Evolutionary conservation across 2,797 vertebrate species (phyloP).

Genomic region (Rhabdomys pumilio): DNA sequence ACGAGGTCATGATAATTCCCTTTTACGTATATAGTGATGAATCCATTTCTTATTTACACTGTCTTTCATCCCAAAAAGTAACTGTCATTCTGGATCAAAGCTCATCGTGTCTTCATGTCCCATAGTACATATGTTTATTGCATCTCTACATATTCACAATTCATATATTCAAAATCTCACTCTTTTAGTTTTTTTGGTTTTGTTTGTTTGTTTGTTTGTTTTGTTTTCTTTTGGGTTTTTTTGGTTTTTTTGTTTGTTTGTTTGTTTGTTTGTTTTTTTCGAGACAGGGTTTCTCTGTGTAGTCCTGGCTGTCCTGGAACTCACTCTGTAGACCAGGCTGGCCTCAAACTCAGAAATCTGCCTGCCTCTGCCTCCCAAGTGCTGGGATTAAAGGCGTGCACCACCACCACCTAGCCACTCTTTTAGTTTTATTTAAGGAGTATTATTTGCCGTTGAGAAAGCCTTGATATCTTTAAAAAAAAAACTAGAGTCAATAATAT

Average conservation of each 20-base stretch:
- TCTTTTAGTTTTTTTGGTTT: neutral
- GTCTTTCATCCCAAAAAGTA: neutral
- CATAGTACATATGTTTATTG: neutral
- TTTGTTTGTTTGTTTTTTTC: no score
- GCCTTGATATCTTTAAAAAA: neutral
- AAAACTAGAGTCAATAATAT: neutral
- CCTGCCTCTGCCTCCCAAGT: no score
- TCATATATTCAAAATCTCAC: neutral
- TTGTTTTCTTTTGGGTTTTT: neutral
- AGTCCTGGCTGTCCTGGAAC: no score
- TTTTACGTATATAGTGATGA: neutral
- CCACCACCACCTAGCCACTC: neutral
- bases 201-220: no score
- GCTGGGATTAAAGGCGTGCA: no score
- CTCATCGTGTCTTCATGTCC: neutral
- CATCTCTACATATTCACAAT: neutral
- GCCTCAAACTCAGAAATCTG: no score
- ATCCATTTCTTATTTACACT: neutral
- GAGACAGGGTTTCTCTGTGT: no score
- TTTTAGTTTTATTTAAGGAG: neutral
- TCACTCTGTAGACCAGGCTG: no score
- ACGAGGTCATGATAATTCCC: neutral
- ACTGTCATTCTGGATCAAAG: neutral
- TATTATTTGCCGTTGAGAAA: slow-evolving; percentile 36
- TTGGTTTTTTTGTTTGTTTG: no score